phyloP scores from a whole-genome alignment of 2,888 invertebrate species.

The Spicauda simplicius region DNA sequence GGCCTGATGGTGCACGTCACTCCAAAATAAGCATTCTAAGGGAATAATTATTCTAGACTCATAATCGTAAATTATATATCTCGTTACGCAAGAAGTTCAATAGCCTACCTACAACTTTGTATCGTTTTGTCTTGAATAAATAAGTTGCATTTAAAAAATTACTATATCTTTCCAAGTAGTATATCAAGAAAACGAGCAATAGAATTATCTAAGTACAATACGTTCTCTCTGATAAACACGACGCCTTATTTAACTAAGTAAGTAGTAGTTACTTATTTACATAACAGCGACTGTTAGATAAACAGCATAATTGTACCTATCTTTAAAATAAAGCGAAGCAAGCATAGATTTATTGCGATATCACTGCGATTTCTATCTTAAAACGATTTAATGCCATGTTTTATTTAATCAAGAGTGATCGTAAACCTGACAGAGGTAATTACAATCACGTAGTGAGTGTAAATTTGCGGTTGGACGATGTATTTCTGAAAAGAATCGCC shows the following conservation, averaged over 20 bases:
- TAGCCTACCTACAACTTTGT: too few species aligned
- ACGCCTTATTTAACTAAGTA: neutral
- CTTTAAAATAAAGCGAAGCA: neutral
- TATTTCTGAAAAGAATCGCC: conserved; percentile 75
- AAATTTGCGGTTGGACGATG: conserved; percentile 76
- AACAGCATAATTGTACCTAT: neutral
- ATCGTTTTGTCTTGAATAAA: too few species aligned
- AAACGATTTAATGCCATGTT: conserved; percentile 68
- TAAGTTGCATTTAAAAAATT: too few species aligned
- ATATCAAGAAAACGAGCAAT: neutral
- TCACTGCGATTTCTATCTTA: conserved; percentile 44
- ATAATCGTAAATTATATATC: too few species aligned
- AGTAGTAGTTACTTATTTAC: neutral
- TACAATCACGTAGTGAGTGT: conserved; percentile 78
- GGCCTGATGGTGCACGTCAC: too few species aligned
- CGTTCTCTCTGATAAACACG: neutral
- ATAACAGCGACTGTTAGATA: neutral
- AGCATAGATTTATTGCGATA: conserved; percentile 25
- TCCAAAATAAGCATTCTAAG: too few species aligned
- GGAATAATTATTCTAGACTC: too few species aligned
- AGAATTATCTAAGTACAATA: neutral
- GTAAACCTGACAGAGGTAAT: conserved; percentile 73
- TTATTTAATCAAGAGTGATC: conserved; percentile 74
- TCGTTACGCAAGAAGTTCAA: too few species aligned
- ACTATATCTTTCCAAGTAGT: neutral